Evolutionary conservation across 2,113 vertebrate genomes (phyloP).

Genomic region (Herpailurus yagouaroundi): DNA sequence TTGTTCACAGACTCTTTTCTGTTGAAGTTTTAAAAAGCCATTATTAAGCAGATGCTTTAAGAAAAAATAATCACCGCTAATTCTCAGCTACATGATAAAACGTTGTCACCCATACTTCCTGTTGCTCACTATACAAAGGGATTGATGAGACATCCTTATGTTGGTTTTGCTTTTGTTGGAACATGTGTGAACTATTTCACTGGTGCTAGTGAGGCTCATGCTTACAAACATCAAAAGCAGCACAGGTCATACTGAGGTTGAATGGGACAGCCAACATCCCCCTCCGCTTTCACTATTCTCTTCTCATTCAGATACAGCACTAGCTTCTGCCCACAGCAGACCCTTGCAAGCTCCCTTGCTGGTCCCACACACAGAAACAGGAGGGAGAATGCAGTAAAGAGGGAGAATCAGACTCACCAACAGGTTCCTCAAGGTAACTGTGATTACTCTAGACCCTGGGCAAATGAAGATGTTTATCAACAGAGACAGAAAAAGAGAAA

Average conservation of each 20-base stretch:
- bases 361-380: background rate
- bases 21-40: slow-evolving; percentile 25
- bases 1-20: slow-evolving; percentile 21
- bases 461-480: background rate
- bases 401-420: background rate
- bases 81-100: slow-evolving; percentile 49
- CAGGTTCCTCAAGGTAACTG: background rate
- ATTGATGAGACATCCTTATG: background rate
- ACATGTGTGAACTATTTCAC: background rate
- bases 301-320: background rate
- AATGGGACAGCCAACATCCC: background rate
- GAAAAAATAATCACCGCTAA: slow-evolving; percentile 63
- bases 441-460: background rate
- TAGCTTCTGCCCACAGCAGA: background rate
- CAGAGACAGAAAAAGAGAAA: background rate
- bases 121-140: slow-evolving; percentile 17
- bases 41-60: slow-evolving; percentile 65
- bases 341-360: background rate
- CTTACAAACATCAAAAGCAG: background rate
- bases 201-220: background rate
- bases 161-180: slow-evolving; percentile 14
- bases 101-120: background rate
- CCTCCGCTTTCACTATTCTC: background rate
- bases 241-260: background rate
- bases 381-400: background rate